Conservation (phyloP, 2,797 vertebrate genomes). For the Chaetophractus vellerosus region DNA sequence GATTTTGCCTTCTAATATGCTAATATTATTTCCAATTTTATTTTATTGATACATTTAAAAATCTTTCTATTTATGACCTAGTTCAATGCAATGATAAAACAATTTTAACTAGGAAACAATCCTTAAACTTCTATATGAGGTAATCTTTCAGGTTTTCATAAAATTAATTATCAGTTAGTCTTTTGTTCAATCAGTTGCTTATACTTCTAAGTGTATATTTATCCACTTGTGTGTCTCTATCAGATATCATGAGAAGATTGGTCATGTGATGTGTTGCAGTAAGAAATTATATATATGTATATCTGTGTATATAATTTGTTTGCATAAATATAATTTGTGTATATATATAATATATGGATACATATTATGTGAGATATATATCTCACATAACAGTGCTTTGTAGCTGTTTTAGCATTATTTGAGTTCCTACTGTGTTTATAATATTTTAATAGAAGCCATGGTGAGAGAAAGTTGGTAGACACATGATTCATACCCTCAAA, state of each 20-base stretch:
- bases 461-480: neutral
- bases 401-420: neutral
- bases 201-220: neutral
- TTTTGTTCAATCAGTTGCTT: neutral
- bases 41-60: neutral
- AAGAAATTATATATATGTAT: too few species aligned
- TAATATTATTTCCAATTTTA: constrained; percentile 15
- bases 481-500: neutral
- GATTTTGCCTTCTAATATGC: neutral
- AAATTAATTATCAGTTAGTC: neutral
- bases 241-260: too few species aligned
- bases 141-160: constrained; percentile 29
- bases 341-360: too few species aligned
- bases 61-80: neutral
- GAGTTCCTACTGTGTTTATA: neutral
- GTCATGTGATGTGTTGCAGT: too few species aligned
- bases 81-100: constrained; percentile 16
- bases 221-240: neutral
- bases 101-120: neutral
- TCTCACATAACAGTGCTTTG: neutral
- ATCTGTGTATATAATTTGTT: too few species aligned
- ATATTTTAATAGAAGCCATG: neutral
- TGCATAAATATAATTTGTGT: too few species aligned
- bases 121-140: neutral
- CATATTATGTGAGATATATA: too few species aligned